Evolutionary conservation across 2,113 vertebrate species (phyloP), one percentile per base, ranked within the genome.

Genomic region (Gnathonemus longibarbis): DNA sequence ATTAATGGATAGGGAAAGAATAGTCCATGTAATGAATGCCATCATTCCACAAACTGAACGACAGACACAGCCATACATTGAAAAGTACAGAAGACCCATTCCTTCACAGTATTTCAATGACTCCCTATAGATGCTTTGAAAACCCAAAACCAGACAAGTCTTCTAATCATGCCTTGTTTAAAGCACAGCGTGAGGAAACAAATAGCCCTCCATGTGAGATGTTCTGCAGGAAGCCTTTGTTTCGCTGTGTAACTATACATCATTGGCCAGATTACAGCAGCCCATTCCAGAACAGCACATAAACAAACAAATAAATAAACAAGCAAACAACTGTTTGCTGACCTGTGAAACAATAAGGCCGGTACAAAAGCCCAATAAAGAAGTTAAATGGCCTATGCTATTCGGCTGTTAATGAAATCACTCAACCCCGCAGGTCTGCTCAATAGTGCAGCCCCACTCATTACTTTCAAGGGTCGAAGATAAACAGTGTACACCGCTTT

Each of bases 401-500:
- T 89, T 89, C 88, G 90, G 42, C 86, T 90, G 91, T 62, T 91
- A 91, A 92, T 91, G 80, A 89, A 88, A 90, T 89, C 89, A 88
- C 52, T 85, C 90, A 74, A 88, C 91, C 90, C 89, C 31, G 89
- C 89, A 74, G 88, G 89, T 49, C 89, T 35, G 85, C 56, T 90
- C 89, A 89, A 84, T 89, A n/a, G 84, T 88, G 74, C 50, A 87
- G 87, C 92, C 90, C 88, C 85, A 77, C 89, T 93, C 90, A 93
- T 92, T 91, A 90, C 83, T 87, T 56, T 88, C 58, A 88, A 88
- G 91, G 89, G 88, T 83, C 53, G 80, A 89, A 91, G 91, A 92
- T 91, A 92, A 91, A 92, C 91, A 90, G 91, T 92, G 89, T 91
- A 91, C 90, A 91, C 84, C 56, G 89, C 45, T 48, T n/a, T 88